These are phyloP conservation scores for Schrankia costaestrigalis DNA, from an alignment of 2,888 invertebrate species.

Conservation along the genomic window DNA sequence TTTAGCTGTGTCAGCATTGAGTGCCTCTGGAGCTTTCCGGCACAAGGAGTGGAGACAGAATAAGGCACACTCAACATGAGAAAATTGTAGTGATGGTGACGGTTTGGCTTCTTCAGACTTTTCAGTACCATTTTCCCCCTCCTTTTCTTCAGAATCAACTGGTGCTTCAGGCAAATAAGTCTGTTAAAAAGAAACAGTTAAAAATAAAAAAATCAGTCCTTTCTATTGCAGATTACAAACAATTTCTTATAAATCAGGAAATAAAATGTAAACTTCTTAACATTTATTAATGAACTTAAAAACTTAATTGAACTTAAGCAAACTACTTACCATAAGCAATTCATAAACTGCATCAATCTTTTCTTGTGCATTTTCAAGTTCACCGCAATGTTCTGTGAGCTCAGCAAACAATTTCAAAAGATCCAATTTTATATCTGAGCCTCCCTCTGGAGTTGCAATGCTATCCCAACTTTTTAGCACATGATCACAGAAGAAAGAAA, in stretches of 20 bases:
- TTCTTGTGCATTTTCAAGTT: slow-evolving; percentile 86
- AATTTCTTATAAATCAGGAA: too few species aligned
- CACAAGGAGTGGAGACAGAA: slow-evolving; percentile 89
- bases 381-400: slow-evolving; percentile 88
- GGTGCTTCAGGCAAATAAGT: slow-evolving; percentile 94
- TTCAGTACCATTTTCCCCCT: too few species aligned
- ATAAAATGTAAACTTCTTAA: too few species aligned
- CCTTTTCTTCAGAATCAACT: slow-evolving; percentile 74
- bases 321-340: slow-evolving; percentile 85
- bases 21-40: slow-evolving; percentile 87
- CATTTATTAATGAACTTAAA: too few species aligned
- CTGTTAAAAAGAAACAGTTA: slow-evolving; percentile 64
- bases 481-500: slow-evolving; percentile 91
- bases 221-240: too few species aligned
- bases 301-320: too few species aligned
- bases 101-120: slow-evolving; percentile 63
- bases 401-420: slow-evolving; percentile 93
- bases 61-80: slow-evolving; percentile 95
- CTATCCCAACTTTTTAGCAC: slow-evolving; percentile 88
- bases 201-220: too few species aligned
- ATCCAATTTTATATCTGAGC: slow-evolving; percentile 85
- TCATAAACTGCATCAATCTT: slow-evolving; percentile 89
- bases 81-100: slow-evolving; percentile 94
- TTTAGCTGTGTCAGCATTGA: slow-evolving; percentile 84
- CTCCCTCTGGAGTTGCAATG: slow-evolving; percentile 81